Base-by-base conservation (phyloP, 2,797 vertebrate genomes). In the Cossypha niveicapilla region DNA sequence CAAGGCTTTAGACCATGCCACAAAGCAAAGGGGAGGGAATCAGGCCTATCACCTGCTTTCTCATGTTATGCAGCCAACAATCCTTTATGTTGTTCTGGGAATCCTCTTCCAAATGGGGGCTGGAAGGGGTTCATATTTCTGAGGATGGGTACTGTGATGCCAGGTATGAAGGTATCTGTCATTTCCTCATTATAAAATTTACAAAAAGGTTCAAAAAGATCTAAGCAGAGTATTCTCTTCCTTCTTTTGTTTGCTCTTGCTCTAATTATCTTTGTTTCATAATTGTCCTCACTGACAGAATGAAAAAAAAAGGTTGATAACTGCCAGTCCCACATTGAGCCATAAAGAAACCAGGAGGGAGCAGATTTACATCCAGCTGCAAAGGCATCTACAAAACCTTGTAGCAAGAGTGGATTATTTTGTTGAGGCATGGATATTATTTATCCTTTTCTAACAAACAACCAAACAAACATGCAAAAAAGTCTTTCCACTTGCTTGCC, bases 111-210 rank as follows among this genome's bases (percentile, higher is more conserved):
- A 89, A 76, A 94, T 82, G 97, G 97, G 98, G 34, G 97, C 97
- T 97, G 96, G 96, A 95, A 93, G 91, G 92, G 94, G 98, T 97
- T 99, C 98, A 93, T 96, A 97, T 99, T 99, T 98, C 98, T 95
- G 98, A 98, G 60, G 80, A 14, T 78, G 66, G 53, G 57, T 92
- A 94, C 74, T 92, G 60, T 88, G 95, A 96, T 98, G 98, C 98
- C 97, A 96, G 80, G 97, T 97, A 98, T 98, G 98, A 98, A 98
- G 97, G 96, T 97, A 98, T 98, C 98, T 98, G 98, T 99, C 98
- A 98, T 98, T 98, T 98, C 96, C 97, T 98, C 98, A 98, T 98
- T 99, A 98, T 98, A 97, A 97, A 98, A 98, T 98, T 98, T 98
- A 98, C 97, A 98, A 98, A 98, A 98, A 98, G 97, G 96, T 98